A percentile compares a stretch with the other conserved stretches of the same genome.
phyloP scores from a whole-genome alignment of 2,113 vertebrate genomes.

The Melanerpes formicivorus region DNA sequence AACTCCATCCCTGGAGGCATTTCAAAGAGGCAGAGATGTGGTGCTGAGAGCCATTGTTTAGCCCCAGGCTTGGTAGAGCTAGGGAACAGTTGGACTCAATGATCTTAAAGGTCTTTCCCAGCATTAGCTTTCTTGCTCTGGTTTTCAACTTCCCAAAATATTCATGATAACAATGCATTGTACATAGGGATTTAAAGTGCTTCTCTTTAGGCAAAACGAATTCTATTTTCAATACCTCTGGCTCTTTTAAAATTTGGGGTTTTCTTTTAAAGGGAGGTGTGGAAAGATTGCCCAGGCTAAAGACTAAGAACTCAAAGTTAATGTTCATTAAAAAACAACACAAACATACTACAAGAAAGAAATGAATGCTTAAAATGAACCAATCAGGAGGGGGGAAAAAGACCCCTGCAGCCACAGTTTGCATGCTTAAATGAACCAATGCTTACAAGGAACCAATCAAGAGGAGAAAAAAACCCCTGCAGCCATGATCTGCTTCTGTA shows the following conservation, averaged over 20 bases:
- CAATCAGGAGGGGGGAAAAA: no score
- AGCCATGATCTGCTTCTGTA: neutral
- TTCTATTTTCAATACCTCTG: neutral
- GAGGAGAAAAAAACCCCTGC: neutral
- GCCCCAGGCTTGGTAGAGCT: no score
- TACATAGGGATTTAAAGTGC: neutral
- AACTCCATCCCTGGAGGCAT: no score
- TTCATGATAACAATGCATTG: neutral
- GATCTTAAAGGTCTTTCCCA: no score
- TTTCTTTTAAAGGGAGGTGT: no score
- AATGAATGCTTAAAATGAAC: neutral
- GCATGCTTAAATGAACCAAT: neutral
- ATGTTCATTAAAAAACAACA: slow-evolving; percentile 1
- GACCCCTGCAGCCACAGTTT: neutral
- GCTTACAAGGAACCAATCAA: neutral
- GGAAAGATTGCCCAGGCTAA: slow-evolving; percentile 40
- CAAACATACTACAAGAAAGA: neutral
- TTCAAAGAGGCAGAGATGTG: no score
- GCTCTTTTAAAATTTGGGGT: no score
- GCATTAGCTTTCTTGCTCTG: neutral
- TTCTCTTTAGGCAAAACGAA: neutral
- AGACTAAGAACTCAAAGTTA: slow-evolving; percentile 41
- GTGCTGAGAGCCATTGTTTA: no score
- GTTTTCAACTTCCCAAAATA: neutral
- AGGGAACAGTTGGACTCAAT: no score